Percentiles rank a stretch among this genome's conserved stretches.
Evolutionary conservation across 2,113 vertebrate species (phyloP).

Genomic region (Odobenus rosmarus): DNA sequence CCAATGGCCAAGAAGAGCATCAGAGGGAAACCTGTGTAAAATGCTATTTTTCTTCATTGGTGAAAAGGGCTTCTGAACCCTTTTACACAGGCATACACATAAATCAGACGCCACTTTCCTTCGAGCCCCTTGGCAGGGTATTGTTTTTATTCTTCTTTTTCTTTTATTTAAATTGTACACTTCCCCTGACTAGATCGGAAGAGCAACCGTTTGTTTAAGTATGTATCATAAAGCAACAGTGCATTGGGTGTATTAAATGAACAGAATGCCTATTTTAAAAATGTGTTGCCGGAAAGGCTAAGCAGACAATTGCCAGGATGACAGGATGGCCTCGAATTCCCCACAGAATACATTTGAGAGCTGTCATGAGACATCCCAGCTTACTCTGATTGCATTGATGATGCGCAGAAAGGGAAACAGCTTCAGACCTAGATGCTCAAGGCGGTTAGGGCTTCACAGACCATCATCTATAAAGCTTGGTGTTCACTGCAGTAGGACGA

Average conservation of each 20-base stretch:
- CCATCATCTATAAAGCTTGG: accelerated
- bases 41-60: constrained; percentile 44
- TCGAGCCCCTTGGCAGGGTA: neutral
- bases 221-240: neutral
- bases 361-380: constrained; percentile 23
- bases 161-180: neutral
- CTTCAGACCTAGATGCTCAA: neutral
- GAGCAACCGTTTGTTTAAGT: neutral
- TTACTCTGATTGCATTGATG: neutral
- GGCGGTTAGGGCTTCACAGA: neutral
- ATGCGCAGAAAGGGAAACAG: neutral
- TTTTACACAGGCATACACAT: neutral
- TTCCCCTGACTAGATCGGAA: neutral
- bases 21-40: neutral
- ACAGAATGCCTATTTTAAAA: constrained; percentile 31
- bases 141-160: neutral
- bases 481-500: neutral
- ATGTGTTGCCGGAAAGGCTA: neutral
- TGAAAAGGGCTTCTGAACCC: neutral
- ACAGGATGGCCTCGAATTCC: constrained; percentile 41
- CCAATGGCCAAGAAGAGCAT: neutral
- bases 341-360: constrained; percentile 21
- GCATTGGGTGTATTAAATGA: neutral
- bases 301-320: constrained; percentile 26
- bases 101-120: neutral